phyloP scores from a whole-genome alignment of 1,140 invertebrate genomes.

The Homarus americanus region DNA sequence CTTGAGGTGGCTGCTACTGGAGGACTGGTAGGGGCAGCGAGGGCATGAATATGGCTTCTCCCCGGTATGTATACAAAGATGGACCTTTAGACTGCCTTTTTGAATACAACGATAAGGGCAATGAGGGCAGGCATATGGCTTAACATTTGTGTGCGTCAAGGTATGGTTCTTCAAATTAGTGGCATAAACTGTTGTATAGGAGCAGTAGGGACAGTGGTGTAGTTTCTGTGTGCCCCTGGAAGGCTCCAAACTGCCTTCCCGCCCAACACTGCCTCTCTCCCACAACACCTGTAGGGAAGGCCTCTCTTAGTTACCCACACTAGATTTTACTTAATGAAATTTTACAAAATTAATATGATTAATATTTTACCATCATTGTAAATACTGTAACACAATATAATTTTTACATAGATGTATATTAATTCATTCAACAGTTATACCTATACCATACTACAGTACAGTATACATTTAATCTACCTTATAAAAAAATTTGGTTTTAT shows the following conservation, averaged over 20 bases:
- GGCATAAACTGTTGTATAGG: slow-evolving; percentile 5
- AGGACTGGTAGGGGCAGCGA: slow-evolving; percentile 2
- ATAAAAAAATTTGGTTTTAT: too few species aligned
- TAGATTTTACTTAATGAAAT: not conserved
- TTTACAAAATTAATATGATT: not conserved
- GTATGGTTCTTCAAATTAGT: slow-evolving; percentile 17
- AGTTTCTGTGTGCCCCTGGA: not conserved
- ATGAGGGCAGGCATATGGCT: slow-evolving; percentile 24
- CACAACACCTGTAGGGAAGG: slow-evolving; percentile 15
- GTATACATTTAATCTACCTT: too few species aligned
- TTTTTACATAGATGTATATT: too few species aligned
- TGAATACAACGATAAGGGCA: slow-evolving; percentile 25
- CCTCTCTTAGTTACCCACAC: slow-evolving; percentile 18
- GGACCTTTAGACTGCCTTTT: slow-evolving; percentile 5
- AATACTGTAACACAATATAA: too few species aligned
- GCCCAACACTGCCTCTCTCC: slow-evolving; percentile 3
- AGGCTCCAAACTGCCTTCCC: not conserved
- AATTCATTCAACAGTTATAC: too few species aligned
- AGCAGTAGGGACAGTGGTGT: slow-evolving; percentile 1
- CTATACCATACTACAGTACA: too few species aligned
- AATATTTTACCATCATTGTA: too few species aligned
- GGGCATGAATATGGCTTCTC: slow-evolving; percentile 7
- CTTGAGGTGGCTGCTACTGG: slow-evolving; percentile 2
- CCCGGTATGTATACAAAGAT: slow-evolving; percentile 4
- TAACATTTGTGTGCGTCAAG: slow-evolving; percentile 10